A percentile compares a stretch with the other conserved stretches of the same genome.
Evolutionary conservation across 2,797 vertebrate species (phyloP).

Genomic region (Astyanax mexicanus): DNA sequence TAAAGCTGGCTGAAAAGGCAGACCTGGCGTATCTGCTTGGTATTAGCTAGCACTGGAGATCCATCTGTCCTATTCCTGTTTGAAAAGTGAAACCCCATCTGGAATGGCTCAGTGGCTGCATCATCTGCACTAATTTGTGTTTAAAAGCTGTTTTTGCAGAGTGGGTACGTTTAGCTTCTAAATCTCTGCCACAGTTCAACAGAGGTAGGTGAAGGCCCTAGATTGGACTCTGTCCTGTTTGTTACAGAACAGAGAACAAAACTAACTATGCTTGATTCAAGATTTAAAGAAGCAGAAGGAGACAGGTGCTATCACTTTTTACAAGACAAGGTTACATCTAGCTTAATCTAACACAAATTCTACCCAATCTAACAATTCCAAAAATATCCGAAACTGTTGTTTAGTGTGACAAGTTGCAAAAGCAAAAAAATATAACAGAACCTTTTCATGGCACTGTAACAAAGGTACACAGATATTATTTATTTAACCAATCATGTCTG

Average conservation of each 20-base stretch:
- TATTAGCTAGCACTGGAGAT: not conserved
- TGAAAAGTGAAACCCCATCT: conserved; percentile 2
- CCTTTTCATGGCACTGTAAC: too few species aligned
- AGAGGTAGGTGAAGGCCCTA: not conserved
- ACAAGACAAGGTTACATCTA: too few species aligned
- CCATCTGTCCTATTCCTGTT: not conserved
- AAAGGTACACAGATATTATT: too few species aligned
- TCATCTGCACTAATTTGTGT: not conserved
- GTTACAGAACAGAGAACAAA: not conserved
- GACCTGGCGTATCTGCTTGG: not conserved
- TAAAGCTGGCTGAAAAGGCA: conserved; percentile 34
- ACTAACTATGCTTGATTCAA: not conserved
- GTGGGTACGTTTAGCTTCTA: not conserved
- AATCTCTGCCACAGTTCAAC: not conserved
- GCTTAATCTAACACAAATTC: too few species aligned
- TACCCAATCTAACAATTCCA: too few species aligned
- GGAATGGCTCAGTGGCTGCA: not conserved
- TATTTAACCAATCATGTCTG: not conserved
- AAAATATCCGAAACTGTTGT: too few species aligned
- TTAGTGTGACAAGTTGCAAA: too few species aligned
- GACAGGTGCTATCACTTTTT: too few species aligned
- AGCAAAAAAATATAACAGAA: too few species aligned
- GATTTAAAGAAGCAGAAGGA: not conserved
- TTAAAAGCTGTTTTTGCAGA: not conserved
- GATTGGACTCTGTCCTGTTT: not conserved